Percentiles rank a stretch among this genome's conserved stretches.
phyloP scores from a whole-genome alignment of 2,888 invertebrate species.

The Drosophila tripunctata region DNA sequence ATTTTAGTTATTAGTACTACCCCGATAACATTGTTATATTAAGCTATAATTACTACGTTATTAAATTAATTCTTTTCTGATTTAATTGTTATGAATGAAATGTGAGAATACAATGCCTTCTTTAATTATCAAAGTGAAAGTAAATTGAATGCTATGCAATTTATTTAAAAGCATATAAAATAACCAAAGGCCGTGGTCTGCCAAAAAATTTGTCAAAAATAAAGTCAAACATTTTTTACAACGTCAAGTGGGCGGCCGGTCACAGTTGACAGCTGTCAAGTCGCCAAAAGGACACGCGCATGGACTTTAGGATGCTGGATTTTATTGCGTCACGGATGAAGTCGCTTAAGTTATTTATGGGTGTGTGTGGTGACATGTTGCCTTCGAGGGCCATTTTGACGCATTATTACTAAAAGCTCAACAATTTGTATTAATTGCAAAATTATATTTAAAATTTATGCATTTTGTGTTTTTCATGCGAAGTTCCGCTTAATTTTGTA shows the following conservation, averaged over 20 bases:
- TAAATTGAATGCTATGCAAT: slow-evolving; percentile 30
- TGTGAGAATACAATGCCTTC: neutral
- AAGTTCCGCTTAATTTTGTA: no score
- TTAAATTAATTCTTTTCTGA: neutral
- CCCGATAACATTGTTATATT: neutral
- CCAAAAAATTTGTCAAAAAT: slow-evolving; percentile 25
- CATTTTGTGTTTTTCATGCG: no score
- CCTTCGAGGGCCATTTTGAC: slow-evolving; percentile 23
- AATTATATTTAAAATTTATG: neutral
- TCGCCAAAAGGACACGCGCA: slow-evolving; percentile 33
- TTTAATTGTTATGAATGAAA: slow-evolving; percentile 12
- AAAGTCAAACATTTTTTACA: slow-evolving; percentile 30
- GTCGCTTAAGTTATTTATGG: slow-evolving; percentile 10
- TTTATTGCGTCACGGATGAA: slow-evolving; percentile 32
- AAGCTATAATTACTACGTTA: neutral
- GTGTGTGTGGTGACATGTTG: neutral
- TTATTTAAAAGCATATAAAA: slow-evolving; percentile 50
- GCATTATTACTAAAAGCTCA: neutral
- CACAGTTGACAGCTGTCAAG: slow-evolving; percentile 57
- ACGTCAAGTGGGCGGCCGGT: slow-evolving; percentile 23
- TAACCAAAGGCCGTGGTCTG: slow-evolving; percentile 28
- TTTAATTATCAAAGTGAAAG: slow-evolving; percentile 43
- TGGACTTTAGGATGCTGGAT: slow-evolving; percentile 14
- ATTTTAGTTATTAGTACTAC: no score
- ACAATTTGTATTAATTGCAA: neutral